phyloP scores from a whole-genome alignment of 2,888 invertebrate species.

The Atrina japonica region DNA sequence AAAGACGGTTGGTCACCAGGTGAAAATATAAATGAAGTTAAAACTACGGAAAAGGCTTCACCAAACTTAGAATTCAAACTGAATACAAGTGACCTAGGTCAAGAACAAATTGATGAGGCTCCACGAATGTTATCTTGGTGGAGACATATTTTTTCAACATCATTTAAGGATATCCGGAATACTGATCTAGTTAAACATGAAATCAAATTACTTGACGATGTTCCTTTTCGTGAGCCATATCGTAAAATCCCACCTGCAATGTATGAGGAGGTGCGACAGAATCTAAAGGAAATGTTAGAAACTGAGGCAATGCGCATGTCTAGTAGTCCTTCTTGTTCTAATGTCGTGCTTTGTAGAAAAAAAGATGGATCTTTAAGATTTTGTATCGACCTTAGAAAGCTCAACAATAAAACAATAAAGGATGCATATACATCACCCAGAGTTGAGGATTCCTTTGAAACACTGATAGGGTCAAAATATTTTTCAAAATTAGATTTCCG shows the following conservation, averaged over 20 bases:
- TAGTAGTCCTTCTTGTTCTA: constrained; percentile 33
- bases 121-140: not conserved
- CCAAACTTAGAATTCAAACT: not conserved
- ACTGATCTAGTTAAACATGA: constrained; percentile 35
- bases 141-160: constrained; percentile 13
- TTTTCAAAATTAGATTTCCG: constrained; percentile 42
- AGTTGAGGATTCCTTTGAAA: constrained; percentile 40
- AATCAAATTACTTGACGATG: constrained; percentile 31
- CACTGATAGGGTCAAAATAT: constrained; percentile 30
- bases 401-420: constrained; percentile 40
- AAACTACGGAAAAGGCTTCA: not conserved
- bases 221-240: constrained; percentile 43
- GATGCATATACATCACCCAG: too few relatives aligned
- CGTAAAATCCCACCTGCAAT: constrained; percentile 42
- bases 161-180: constrained; percentile 37
- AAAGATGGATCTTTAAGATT: constrained; percentile 44
- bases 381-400: constrained; percentile 42
- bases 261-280: constrained; percentile 43
- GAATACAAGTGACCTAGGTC: not conserved
- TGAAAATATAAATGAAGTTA: not conserved
- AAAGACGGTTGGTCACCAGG: too few relatives aligned
- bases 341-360: constrained; percentile 45
- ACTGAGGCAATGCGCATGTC: constrained; percentile 31
- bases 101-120: not conserved
- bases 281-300: constrained; percentile 41